Evolutionary conservation across 2,113 vertebrate genomes (phyloP), one percentile per base, ranked within the genome.

Genomic region (Ochotona curzoniae): DNA sequence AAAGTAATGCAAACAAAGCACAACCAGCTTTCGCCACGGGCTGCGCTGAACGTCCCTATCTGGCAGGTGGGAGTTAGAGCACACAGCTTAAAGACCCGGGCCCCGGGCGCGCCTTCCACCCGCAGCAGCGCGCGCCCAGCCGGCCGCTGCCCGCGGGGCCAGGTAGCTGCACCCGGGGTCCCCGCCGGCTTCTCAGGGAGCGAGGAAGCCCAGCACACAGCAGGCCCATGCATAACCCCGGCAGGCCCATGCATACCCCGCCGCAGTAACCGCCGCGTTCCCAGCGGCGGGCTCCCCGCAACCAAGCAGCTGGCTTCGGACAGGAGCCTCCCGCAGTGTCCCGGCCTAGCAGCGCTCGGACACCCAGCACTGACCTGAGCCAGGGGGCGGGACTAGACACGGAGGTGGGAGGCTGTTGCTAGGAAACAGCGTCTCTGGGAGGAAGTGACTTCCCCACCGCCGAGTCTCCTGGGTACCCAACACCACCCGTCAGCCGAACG

Each of bases 381-480:
- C 0, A 15, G 17, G 61, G 44, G 92, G 92, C 81, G 91, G 93
- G 87, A 35, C 93, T 44, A 71, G 87, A 26, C 23, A 25, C 66
- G 35, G 76, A 90, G 89, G 87, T 5, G 67, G 95, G 69, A 74
- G 67, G 38, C 10, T 9, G 96, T 97, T 96, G 95, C 97, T 93
- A 89, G 69, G 96, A 84, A 91, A 96, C 93, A 30, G 94, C 86
- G 89, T 95, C 91, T 44, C 20, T 3, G 38, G 76, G 78, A 96
- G 96, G 97, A 96, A 95, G 93, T 96, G 95, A 93, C 87, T 86
- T 82, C 64, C n/a, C 1, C 0, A 32, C 47, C 3, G 28, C 25
- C 89, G 1, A 26, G 91, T 51, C 86, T 89, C 87, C 83, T 2
- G 20, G 85, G 91, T 90, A 94, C 95, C 92, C 63, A 54, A n/a